A percentile compares a stretch with the other conserved stretches of the same genome.
Conservation (phyloP, 1,140 invertebrate species). For the Drosophila baimaii region DNA sequence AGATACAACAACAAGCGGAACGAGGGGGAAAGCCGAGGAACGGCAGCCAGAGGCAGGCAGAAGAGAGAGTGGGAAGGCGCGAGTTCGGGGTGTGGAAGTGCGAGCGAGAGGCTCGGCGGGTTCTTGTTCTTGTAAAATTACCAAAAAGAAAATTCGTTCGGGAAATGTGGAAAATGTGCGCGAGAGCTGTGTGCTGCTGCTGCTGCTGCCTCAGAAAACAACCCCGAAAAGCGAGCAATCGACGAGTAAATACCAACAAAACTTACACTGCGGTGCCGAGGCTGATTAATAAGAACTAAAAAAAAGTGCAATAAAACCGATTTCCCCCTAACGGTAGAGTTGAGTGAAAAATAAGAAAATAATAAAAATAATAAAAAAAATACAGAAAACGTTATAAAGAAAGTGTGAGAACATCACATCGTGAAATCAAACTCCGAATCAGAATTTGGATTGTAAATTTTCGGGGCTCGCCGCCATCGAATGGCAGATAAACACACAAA, state of each 20-base stretch:
- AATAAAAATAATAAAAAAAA: constrained; percentile 34
- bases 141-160: constrained; percentile 80
- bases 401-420: constrained; percentile 67
- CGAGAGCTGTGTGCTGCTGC: constrained; percentile 67
- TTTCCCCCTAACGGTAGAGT: constrained; percentile 4
- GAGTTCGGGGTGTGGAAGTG: constrained; percentile 7
- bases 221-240: constrained; percentile 70
- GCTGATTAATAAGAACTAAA: constrained; percentile 40
- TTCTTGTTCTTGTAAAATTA: constrained; percentile 82
- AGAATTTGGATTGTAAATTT: constrained; percentile 80
- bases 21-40: constrained; percentile 43
- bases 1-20: constrained; percentile 78
- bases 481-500: constrained; percentile 75
- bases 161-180: constrained; percentile 79
- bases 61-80: constrained; percentile 22
- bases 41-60: constrained; percentile 22
- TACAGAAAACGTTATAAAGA: constrained; percentile 57
- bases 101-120: constrained; percentile 44
- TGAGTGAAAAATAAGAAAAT: too few species aligned
- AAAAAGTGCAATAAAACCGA: constrained; percentile 26
- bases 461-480: constrained; percentile 51
- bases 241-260: constrained; percentile 58
- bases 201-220: constrained; percentile 69
- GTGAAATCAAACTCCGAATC: constrained; percentile 61
- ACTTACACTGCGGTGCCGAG: constrained; percentile 38